Evolutionary conservation across 2,113 vertebrate species (phyloP).

Genomic region (Menura novaehollandiae): DNA sequence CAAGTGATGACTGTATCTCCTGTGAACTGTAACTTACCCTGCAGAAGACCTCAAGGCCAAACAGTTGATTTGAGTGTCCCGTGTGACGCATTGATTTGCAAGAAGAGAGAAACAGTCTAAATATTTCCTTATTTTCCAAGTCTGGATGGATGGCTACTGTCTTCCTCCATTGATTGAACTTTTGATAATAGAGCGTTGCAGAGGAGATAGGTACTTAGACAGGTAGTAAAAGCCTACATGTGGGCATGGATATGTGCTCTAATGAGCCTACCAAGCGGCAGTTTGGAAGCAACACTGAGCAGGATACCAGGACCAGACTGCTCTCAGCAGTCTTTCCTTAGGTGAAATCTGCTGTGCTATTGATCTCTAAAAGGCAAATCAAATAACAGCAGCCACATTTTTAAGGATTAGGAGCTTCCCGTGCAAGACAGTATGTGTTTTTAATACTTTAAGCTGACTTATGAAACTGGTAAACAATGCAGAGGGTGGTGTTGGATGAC

Average conservation of each 20-base stretch:
- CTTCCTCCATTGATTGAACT: neutral
- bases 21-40: neutral
- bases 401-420: constrained; percentile 57
- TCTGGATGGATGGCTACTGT: neutral
- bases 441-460: constrained; percentile 64
- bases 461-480: constrained; percentile 36
- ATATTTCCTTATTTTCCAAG: neutral
- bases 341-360: constrained; percentile 25
- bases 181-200: neutral
- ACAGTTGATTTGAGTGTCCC: neutral
- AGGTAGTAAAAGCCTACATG: neutral
- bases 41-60: neutral
- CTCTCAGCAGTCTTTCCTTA: neutral
- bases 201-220: neutral
- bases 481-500: constrained; percentile 14
- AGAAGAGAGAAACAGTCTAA: neutral
- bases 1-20: neutral
- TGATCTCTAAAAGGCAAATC: constrained; percentile 59
- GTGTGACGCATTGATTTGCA: neutral
- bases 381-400: constrained; percentile 49
- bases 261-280: neutral
- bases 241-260: neutral
- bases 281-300: neutral
- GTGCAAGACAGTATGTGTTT: constrained; percentile 30
- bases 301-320: neutral